Evolutionary conservation across 2,113 vertebrate species (phyloP).

Genomic region (Ivindomyrus marchei): DNA sequence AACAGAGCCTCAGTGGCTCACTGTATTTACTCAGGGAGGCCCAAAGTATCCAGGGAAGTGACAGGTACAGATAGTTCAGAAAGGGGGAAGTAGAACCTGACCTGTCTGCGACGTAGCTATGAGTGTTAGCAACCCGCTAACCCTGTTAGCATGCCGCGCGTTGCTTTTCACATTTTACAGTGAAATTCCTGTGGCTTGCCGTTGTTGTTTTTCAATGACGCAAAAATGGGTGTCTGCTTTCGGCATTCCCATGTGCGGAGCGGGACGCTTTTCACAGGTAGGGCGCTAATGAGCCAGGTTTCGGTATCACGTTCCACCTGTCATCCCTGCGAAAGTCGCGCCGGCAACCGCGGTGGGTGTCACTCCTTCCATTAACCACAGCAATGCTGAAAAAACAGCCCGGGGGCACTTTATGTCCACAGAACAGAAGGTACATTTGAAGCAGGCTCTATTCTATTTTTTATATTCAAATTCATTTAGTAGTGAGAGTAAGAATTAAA

Average conservation of each 20-base stretch:
- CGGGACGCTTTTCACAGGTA: background rate
- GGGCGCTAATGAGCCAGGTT: background rate
- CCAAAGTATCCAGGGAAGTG: slow-evolving; percentile 32
- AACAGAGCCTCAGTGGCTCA: slow-evolving; percentile 36
- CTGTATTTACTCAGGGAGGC: slow-evolving; percentile 19
- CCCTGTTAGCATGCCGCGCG: background rate
- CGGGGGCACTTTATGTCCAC: background rate
- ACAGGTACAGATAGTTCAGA: background rate
- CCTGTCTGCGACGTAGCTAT: background rate
- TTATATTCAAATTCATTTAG: slow-evolving; percentile 23
- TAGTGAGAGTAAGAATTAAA: background rate
- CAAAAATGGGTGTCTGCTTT: background rate
- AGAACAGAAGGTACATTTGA: slow-evolving; percentile 29
- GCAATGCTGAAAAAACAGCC: slow-evolving; percentile 24
- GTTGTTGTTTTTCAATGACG: background rate
- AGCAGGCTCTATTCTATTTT: slow-evolving; percentile 32
- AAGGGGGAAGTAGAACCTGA: background rate
- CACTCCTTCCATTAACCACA: slow-evolving; percentile 21
- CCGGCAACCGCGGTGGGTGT: slow-evolving; percentile 9
- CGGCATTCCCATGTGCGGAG: background rate
- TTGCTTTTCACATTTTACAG: background rate
- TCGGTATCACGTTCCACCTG: background rate
- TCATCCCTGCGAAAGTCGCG: background rate
- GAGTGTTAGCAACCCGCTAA: background rate
- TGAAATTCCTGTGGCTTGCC: background rate